These are phyloP conservation scores for Tragelaphus buxtoni DNA, from an alignment of 2,113 vertebrate species.

Conservation along the genomic window DNA sequence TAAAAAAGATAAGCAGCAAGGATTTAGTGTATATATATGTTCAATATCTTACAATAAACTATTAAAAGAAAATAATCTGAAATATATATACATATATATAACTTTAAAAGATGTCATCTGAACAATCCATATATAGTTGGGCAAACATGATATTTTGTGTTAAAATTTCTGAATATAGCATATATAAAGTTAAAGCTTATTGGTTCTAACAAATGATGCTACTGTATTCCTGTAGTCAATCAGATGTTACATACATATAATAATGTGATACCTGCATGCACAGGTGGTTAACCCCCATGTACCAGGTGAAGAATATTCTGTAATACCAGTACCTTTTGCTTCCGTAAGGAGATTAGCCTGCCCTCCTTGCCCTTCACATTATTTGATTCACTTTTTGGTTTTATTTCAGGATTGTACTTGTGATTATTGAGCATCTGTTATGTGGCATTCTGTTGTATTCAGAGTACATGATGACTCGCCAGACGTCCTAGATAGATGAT, in stretches of 20 bases:
- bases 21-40: neutral
- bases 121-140: neutral
- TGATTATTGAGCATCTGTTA: constrained; percentile 14
- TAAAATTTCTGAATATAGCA: neutral
- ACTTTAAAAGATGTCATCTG: neutral
- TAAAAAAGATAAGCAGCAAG: neutral
- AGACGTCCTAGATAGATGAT: neutral
- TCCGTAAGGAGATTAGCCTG: neutral
- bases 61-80: neutral
- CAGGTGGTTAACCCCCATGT: neutral
- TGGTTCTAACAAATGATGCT: neutral
- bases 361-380: neutral
- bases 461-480: neutral
- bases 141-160: neutral
- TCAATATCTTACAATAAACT: neutral
- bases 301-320: neutral
- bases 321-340: neutral
- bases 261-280: neutral
- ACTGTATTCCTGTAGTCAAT: neutral
- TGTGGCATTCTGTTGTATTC: neutral
- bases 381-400: constrained; percentile 16
- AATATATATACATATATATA: neutral
- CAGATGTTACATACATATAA: neutral
- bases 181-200: neutral
- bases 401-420: constrained; percentile 14